A percentile compares a stretch with the other conserved stretches of the same genome.
Evolutionary conservation across 2,797 vertebrate species (phyloP).

Genomic region (Typhlichthys eigenmanni): DNA sequence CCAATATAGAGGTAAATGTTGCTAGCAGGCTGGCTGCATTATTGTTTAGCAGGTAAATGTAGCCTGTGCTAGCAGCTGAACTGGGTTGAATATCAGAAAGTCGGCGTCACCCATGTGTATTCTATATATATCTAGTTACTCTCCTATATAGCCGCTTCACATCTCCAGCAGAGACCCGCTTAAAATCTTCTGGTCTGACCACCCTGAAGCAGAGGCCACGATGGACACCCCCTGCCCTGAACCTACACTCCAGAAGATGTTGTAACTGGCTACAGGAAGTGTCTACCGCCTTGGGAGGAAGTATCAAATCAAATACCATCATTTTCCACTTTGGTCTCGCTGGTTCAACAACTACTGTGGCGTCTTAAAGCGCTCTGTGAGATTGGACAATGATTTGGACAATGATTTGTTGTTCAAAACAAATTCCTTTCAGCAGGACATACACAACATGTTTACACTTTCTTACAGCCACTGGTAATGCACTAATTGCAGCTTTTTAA

Average conservation of each 20-base stretch:
- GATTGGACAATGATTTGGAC: constrained; percentile 23
- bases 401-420: constrained; percentile 17
- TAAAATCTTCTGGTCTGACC: constrained; percentile 59
- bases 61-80: constrained; percentile 47
- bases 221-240: constrained; percentile 45
- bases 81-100: constrained; percentile 46
- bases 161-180: constrained; percentile 60
- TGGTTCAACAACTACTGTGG: constrained; percentile 38
- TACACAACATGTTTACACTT: constrained; percentile 26
- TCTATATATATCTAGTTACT: constrained; percentile 64
- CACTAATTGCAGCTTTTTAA: constrained; percentile 29
- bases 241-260: constrained; percentile 66
- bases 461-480: constrained; percentile 50
- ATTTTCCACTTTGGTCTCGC: constrained; percentile 61
- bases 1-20: constrained; percentile 13
- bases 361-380: constrained; percentile 46
- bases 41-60: constrained; percentile 30
- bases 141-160: constrained; percentile 50
- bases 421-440: constrained; percentile 53
- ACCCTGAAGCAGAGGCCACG: constrained; percentile 66
- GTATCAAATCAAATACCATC: constrained; percentile 75
- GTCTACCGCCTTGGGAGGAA: constrained; percentile 72
- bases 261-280: constrained; percentile 76
- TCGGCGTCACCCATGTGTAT: constrained; percentile 41
- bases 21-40: constrained; percentile 13